These are phyloP conservation scores for Sminthopsis crassicaudata DNA, from an alignment of 2,113 vertebrate genomes.

Conservation along the genomic window DNA sequence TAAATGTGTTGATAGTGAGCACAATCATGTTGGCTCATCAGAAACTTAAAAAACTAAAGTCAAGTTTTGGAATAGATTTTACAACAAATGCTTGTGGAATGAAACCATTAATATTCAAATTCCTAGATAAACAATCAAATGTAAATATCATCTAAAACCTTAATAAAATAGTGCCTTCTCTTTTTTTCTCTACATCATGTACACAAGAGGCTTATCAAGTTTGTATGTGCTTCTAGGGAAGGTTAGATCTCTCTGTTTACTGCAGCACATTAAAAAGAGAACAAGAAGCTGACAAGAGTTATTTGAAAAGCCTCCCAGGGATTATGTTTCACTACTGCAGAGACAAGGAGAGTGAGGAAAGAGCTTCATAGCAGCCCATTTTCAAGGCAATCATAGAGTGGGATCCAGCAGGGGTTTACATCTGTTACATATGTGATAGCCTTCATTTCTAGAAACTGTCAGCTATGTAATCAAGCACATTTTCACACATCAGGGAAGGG, in stretches of 20 bases:
- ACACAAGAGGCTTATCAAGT: not conserved
- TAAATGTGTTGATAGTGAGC: not conserved
- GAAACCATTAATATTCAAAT: not conserved
- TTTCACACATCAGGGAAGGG: not conserved
- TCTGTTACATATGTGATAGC: not conserved
- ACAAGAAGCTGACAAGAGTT: constrained; percentile 18
- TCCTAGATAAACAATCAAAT: not conserved
- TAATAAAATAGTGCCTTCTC: not conserved
- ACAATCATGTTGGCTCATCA: not conserved
- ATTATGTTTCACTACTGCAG: constrained; percentile 4
- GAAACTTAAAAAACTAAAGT: not conserved
- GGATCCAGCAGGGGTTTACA: not conserved
- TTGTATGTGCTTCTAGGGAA: not conserved
- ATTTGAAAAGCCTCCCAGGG: constrained; percentile 29
- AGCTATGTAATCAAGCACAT: constrained; percentile 36
- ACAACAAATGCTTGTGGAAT: not conserved
- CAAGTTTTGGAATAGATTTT: not conserved
- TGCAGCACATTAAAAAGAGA: not conserved
- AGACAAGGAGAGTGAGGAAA: not conserved
- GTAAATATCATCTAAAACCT: not conserved
- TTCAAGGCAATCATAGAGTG: not conserved
- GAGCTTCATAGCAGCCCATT: not conserved
- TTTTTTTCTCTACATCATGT: not conserved
- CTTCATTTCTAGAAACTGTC: constrained; percentile 3
- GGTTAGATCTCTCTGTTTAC: not conserved